phyloP scores from a whole-genome alignment of 2,888 invertebrate species.

The Chironomus riparius region DNA sequence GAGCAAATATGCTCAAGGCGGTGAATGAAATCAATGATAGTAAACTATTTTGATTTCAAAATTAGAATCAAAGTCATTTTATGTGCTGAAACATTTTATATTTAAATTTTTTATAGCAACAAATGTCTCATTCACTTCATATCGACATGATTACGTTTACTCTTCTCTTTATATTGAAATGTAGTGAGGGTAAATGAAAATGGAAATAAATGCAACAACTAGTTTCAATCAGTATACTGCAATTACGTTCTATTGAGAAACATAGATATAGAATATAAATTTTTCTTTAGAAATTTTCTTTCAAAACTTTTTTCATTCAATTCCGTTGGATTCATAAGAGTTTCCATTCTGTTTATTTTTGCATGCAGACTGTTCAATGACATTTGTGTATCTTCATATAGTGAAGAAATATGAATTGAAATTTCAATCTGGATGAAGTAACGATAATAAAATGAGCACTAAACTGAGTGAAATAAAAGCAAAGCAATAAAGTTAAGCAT shows the following conservation, averaged over 20 bases:
- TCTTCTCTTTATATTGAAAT: background rate
- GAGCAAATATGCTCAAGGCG: too few relatives aligned
- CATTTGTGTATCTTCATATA: too few relatives aligned
- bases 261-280: too few relatives aligned
- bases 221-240: background rate
- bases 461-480: too few relatives aligned
- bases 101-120: background rate
- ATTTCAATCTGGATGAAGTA: too few relatives aligned
- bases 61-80: background rate
- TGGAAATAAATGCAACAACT: background rate
- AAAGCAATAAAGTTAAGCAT: too few relatives aligned
- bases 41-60: background rate
- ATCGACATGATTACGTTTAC: background rate
- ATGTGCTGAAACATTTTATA: background rate
- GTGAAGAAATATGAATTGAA: too few relatives aligned
- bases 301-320: background rate
- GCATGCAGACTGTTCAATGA: too few relatives aligned
- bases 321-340: too few relatives aligned
- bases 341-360: too few relatives aligned
- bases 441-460: too few relatives aligned
- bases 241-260: background rate
- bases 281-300: background rate
- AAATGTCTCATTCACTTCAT: background rate
- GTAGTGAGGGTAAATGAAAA: background rate
- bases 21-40: too few relatives aligned